Evolutionary conservation across 2,113 vertebrate genomes (phyloP).

Genomic region (Recurvirostra avosetta): DNA sequence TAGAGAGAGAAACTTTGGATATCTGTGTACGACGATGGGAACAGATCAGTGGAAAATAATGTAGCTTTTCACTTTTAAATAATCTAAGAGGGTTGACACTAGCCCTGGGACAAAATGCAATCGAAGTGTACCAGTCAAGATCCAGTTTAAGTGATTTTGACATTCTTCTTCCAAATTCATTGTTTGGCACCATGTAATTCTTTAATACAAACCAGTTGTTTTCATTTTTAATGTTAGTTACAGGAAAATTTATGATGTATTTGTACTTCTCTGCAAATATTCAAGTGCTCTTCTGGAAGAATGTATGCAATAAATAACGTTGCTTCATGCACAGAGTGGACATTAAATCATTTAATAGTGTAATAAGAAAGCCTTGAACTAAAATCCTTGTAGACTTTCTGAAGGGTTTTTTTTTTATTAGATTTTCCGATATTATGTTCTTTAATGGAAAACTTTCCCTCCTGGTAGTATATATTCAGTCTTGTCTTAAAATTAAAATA

Average conservation of each 20-base stretch:
- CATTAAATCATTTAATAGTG: conserved; percentile 28
- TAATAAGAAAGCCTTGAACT: conserved; percentile 22
- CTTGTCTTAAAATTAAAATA: background rate
- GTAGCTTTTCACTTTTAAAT: background rate
- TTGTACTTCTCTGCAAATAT: conserved; percentile 21
- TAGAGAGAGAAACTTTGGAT: background rate
- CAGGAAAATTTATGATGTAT: conserved; percentile 20
- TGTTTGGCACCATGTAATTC: background rate
- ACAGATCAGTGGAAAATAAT: background rate
- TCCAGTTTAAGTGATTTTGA: background rate
- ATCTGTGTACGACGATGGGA: background rate
- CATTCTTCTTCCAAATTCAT: conserved; percentile 3
- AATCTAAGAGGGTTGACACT: background rate
- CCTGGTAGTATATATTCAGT: background rate
- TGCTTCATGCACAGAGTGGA: conserved; percentile 13
- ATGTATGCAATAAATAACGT: conserved; percentile 22
- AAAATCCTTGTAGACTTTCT: background rate
- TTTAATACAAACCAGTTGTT: conserved; percentile 56
- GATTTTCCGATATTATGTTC: background rate
- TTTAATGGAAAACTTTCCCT: background rate
- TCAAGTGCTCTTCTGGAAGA: conserved; percentile 45
- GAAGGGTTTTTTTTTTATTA: background rate
- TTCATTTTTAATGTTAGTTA: conserved; percentile 11
- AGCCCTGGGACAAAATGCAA: background rate
- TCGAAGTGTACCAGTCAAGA: background rate